These are phyloP conservation scores for Drosophila nebulosa DNA, from an alignment of 1,140 invertebrate genomes.

Conservation along the genomic window DNA sequence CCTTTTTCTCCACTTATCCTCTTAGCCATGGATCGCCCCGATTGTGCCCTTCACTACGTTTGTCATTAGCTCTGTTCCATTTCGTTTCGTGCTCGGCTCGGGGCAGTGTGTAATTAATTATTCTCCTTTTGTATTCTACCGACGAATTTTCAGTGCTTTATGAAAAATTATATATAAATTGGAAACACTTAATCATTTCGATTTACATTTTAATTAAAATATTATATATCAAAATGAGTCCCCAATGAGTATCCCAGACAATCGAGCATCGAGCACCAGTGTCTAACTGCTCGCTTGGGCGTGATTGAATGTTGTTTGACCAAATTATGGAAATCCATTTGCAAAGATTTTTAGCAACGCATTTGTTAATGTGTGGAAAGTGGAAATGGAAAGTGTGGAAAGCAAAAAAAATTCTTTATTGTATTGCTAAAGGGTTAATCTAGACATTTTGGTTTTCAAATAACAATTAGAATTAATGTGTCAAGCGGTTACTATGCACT, in stretches of 20 bases:
- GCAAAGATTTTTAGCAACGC: background rate
- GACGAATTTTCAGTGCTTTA: slow-evolving; percentile 76
- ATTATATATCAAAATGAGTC: slow-evolving; percentile 69
- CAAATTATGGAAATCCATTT: background rate
- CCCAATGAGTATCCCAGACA: too few relatives aligned
- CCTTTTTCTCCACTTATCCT: background rate
- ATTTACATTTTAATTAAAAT: slow-evolving; percentile 80
- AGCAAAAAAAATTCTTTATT: too few relatives aligned
- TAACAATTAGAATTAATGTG: too few relatives aligned
- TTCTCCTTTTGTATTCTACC: slow-evolving; percentile 70
- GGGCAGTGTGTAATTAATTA: slow-evolving; percentile 72
- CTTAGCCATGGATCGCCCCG: background rate
- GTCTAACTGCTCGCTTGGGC: slow-evolving; percentile 19
- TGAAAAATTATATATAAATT: slow-evolving; percentile 78
- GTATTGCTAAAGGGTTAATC: too few relatives aligned
- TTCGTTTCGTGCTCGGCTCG: slow-evolving; percentile 50
- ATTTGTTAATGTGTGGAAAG: background rate
- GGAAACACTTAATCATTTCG: slow-evolving; percentile 75
- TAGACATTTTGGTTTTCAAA: too few relatives aligned
- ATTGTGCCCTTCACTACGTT: slow-evolving; percentile 20
- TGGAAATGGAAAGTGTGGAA: background rate
- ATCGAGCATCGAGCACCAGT: slow-evolving; percentile 4
- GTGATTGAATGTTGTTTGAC: slow-evolving; percentile 13
- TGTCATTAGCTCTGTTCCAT: slow-evolving; percentile 60
- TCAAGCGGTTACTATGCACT: too few relatives aligned